Evolutionary conservation across 2,888 invertebrate genomes (phyloP).

Genomic region (Laothoe populi): DNA sequence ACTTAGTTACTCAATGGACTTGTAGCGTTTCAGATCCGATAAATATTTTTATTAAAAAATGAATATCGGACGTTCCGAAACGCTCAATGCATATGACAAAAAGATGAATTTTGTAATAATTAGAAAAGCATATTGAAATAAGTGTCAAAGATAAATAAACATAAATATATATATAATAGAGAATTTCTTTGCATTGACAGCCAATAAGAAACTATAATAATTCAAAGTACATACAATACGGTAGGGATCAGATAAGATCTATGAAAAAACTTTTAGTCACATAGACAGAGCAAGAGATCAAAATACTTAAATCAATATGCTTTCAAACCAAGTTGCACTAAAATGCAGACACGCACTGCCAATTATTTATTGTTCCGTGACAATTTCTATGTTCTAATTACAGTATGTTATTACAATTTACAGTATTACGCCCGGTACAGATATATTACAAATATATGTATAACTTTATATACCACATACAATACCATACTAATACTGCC

Average conservation of each 20-base stretch:
- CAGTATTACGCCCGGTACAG: slow-evolving; percentile 70
- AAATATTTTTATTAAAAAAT: slow-evolving; percentile 32
- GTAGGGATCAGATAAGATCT: slow-evolving; percentile 18
- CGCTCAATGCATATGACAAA: slow-evolving; percentile 59
- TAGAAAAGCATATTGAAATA: slow-evolving; percentile 82
- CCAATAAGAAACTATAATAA: slow-evolving; percentile 30
- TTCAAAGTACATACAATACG: slow-evolving; percentile 30
- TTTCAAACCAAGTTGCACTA: slow-evolving; percentile 82
- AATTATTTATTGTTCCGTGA: slow-evolving; percentile 67
- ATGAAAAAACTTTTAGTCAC: slow-evolving; percentile 25
- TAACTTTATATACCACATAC: slow-evolving; percentile 80
- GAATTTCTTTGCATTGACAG: slow-evolving; percentile 26
- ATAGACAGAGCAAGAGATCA: slow-evolving; percentile 33
- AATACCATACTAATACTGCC: slow-evolving; percentile 81
- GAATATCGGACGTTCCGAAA: slow-evolving; percentile 63
- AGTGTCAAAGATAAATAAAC: slow-evolving; percentile 47
- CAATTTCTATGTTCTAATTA: slow-evolving; percentile 67
- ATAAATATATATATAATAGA: slow-evolving; percentile 33
- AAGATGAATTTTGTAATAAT: slow-evolving; percentile 66
- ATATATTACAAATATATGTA: slow-evolving; percentile 80
- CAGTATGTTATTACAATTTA: slow-evolving; percentile 65
- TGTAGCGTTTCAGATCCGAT: slow-evolving; percentile 67
- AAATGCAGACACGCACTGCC: slow-evolving; percentile 86
- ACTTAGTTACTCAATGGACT: slow-evolving; percentile 79
- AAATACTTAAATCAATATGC: slow-evolving; percentile 79